Base-by-base conservation (phyloP, 1,140 invertebrate genomes). In the Drosophila sucinea region DNA sequence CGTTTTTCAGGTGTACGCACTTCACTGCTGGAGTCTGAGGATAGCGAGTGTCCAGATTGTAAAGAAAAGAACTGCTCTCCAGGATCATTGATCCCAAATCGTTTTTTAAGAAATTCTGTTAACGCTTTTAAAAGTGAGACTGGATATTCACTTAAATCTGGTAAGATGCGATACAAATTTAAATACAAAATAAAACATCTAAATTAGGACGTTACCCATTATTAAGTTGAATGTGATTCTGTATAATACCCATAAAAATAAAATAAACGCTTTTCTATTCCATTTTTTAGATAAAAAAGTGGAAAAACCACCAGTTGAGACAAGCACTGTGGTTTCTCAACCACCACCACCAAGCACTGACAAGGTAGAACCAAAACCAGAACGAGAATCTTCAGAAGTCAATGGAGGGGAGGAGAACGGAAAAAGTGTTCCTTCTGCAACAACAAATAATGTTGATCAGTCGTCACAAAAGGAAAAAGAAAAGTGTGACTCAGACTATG, bases 41-140 rank as follows among this genome's bases (percentile, higher is more conserved):
- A 98, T 66, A 97, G 98, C 77, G 96, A 98, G 90, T 99, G 98
- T 93, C 98, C 98, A 6, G 96, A 97, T 86, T 99, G 98, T 92
- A 95, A 96, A 47, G 97, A 98, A 91, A 97, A 96, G 81, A 97
- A 97, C 87, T 96, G 98, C 60, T 97, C 97, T 0, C 98, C 98
- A 0, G 97, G 97, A 61, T 97, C 96, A 3, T 93, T 99, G 10
- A 98, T 99, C 74, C 97, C 98, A 0, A 99, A 99, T 92, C 94
- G 97, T 60, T 98, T 97, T 93, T 92, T 99, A 56, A 94, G 98
- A 33, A 97, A 96, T 82, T 96, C 96, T 8, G 97, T 98, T 1
- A 95, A 95, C 55, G 95, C 96, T 78, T 99, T 98, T 91, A 96
- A 96, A 71, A 98, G 98, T 92, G 96, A 97, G 83, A 97, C 97